phyloP scores from a whole-genome alignment of 2,113 vertebrate genomes.

The Calidris pygmaea region DNA sequence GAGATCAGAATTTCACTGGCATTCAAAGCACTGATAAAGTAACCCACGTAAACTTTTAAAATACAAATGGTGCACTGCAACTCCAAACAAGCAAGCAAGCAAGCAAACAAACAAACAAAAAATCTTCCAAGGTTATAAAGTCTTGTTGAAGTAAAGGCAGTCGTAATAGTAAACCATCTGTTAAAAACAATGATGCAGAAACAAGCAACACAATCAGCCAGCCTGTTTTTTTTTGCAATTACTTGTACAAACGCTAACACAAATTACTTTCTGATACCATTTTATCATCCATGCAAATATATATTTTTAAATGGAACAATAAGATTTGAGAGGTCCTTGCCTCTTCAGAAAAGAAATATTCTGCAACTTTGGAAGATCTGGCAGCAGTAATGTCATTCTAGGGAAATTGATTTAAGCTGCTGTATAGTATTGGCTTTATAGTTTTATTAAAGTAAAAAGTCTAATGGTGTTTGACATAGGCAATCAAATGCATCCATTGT shows the following conservation, averaged over 20 bases:
- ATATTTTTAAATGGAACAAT: not conserved
- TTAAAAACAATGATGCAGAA: slow-evolving; percentile 39
- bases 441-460: slow-evolving; percentile 34
- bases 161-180: slow-evolving; percentile 38
- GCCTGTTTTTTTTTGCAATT: not conserved
- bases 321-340: not conserved
- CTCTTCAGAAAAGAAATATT: not conserved
- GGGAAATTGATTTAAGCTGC: slow-evolving; percentile 18
- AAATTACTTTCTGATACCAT: slow-evolving; percentile 5
- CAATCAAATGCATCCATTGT: not conserved
- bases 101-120: not conserved
- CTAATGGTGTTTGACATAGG: slow-evolving; percentile 10
- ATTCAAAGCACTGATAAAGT: slow-evolving; percentile 40
- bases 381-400: not conserved
- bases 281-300: not conserved
- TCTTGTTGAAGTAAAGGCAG: slow-evolving; percentile 34
- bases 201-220: not conserved
- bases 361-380: not conserved
- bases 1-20: slow-evolving; percentile 58
- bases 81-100: not conserved
- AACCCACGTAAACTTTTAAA: slow-evolving; percentile 32
- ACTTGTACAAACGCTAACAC: not conserved
- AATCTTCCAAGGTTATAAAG: slow-evolving; percentile 25
- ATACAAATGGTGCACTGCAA: not conserved
- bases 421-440: not conserved